Base-by-base conservation (phyloP, 2,113 vertebrate genomes). In the Pithys albifrons region DNA sequence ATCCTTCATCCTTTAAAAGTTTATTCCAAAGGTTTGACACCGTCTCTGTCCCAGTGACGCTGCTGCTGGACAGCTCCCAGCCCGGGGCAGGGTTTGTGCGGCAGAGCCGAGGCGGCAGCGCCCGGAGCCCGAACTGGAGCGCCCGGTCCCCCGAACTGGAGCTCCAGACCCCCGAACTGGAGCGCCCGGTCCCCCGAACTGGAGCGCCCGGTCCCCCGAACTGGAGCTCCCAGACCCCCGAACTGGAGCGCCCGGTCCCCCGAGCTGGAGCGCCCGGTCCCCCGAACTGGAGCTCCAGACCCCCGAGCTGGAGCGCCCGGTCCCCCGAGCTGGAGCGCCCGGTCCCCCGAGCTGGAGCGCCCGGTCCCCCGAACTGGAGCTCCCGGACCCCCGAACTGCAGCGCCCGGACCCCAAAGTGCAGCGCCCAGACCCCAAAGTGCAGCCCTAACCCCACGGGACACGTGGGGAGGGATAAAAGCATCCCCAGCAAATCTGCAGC, bases 1-100 rank as follows among this genome's bases (percentile, higher is more conserved):
- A 19, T 5, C 15, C 54, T 83, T 81, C 31, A 12, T 69, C 86
- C 20, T 64, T 69, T 33, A 57, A 23, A 85, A 96, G 69, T 93
- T 97, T 79, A 77, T 79, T 66, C 28, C 65, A 3, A n/a, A 65
- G 58, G 19, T 35, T 96, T 48, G 57, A 71, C 85, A 79, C 76
- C 22, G 39, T 58, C 17, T 14, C 4, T 18, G 4, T 33, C 4
- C 35, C 8, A 4, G 27, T 39, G 57, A 1, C 18, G 2, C 43
- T 79, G 55, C 54, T 46, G 2, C 17, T 9, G 12, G 29, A 13
- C 61, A 27, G 52, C 57, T 0, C 15, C 14, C 12, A 29, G 49
- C 12, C 31, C 1, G 2, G 33, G 14, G 41, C 45, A 58, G 45
- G 87, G 84, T n/a, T 81, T 1, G 27, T 7, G 58, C 39, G 2